Conservation (phyloP, 2,888 invertebrate species). For the Drosophila buzzatii region DNA sequence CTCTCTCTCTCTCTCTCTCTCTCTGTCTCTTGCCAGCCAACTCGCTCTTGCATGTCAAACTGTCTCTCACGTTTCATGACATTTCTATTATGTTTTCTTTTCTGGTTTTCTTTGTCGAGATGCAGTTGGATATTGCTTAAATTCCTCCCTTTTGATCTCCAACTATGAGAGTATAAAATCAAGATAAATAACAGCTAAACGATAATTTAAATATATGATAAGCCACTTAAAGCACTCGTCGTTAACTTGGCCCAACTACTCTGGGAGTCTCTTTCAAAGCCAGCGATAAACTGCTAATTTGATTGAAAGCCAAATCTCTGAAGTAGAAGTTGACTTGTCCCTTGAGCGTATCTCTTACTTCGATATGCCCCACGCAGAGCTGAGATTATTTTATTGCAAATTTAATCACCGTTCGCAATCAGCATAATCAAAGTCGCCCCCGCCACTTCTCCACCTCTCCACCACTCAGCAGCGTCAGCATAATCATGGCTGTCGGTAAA, state of each 20-base stretch:
- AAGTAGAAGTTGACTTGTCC: slow-evolving; percentile 26
- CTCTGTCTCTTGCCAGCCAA: no score
- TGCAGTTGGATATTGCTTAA: slow-evolving; percentile 26
- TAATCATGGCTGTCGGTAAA: slow-evolving; percentile 59
- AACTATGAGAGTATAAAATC: neutral
- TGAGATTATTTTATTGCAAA: slow-evolving; percentile 66
- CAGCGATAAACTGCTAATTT: slow-evolving; percentile 6
- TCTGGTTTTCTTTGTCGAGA: slow-evolving; percentile 22
- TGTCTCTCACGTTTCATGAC: slow-evolving; percentile 62
- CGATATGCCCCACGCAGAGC: slow-evolving; percentile 17
- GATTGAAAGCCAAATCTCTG: slow-evolving; percentile 8
- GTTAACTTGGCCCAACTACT: neutral
- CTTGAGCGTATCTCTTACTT: slow-evolving; percentile 44
- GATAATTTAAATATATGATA: slow-evolving; percentile 1
- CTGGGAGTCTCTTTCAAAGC: neutral
- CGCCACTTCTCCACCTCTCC: neutral
- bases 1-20: neutral
- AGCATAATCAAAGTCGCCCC: slow-evolving; percentile 68
- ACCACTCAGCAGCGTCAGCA: slow-evolving; percentile 14
- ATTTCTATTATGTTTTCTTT: slow-evolving; percentile 43
- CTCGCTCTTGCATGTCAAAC: slow-evolving; percentile 50
- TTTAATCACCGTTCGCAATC: slow-evolving; percentile 78
- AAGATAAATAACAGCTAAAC: neutral
- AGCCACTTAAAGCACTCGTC: neutral
- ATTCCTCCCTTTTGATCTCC: slow-evolving; percentile 6